phyloP scores from a whole-genome alignment of 2,888 invertebrate genomes.

The Metalampra italica region DNA sequence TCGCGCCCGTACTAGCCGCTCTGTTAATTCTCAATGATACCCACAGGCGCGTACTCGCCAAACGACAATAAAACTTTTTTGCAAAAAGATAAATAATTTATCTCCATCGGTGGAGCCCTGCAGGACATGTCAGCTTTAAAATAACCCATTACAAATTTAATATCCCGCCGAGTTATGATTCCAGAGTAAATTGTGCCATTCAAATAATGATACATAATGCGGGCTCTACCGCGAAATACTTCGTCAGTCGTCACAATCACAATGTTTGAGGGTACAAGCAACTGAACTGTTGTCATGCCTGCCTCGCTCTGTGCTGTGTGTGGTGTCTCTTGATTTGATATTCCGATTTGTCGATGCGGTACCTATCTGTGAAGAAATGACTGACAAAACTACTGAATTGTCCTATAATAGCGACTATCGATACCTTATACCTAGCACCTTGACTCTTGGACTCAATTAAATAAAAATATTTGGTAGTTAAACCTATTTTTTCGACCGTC shows the following conservation, averaged over 20 bases:
- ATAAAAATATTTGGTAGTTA: not conserved
- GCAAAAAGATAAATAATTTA: slow-evolving; percentile 27
- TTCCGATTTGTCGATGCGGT: no score
- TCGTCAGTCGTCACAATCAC: no score
- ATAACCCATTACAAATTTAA: slow-evolving; percentile 64
- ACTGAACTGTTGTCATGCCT: no score
- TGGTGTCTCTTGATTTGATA: no score
- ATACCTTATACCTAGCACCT: no score
- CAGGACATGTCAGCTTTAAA: slow-evolving; percentile 49
- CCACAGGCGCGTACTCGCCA: slow-evolving; percentile 8
- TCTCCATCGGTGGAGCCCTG: slow-evolving; percentile 25
- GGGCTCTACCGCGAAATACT: slow-evolving; percentile 44
- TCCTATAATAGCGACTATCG: no score
- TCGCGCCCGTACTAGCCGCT: not conserved
- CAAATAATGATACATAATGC: slow-evolving; percentile 72
- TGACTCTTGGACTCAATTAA: no score
- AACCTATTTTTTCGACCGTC: not conserved
- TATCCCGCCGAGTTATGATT: slow-evolving; percentile 58
- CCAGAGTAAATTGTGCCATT: slow-evolving; percentile 69
- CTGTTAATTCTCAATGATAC: slow-evolving; percentile 9
- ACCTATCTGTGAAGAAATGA: no score
- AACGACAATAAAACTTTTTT: slow-evolving; percentile 18
- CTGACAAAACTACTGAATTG: no score
- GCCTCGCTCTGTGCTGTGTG: no score
- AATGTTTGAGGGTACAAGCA: not conserved